Conservation (phyloP, 1,140 invertebrate species). For the Leptinotarsa texana region DNA sequence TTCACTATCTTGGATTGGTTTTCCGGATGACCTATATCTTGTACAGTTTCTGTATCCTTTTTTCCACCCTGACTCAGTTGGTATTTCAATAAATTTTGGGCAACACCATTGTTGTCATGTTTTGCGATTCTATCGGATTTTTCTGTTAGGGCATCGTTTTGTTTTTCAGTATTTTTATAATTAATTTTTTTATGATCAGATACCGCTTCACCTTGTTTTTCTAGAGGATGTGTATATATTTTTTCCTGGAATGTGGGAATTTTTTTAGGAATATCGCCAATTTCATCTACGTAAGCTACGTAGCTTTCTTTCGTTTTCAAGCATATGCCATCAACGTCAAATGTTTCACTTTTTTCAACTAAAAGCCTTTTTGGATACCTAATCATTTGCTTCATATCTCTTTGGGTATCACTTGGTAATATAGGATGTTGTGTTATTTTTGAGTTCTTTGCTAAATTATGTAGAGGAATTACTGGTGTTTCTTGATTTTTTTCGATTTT, state of each 20-base stretch:
- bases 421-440: constrained; percentile 13
- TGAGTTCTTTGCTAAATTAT: neutral
- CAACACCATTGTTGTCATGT: neutral
- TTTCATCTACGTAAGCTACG: constrained; percentile 9
- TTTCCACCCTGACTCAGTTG: neutral
- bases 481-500: too few relatives aligned
- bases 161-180: neutral
- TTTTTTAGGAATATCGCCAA: neutral
- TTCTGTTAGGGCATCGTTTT: too few relatives aligned
- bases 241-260: neutral
- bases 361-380: constrained; percentile 11
- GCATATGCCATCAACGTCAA: constrained; percentile 16
- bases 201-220: neutral
- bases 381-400: neutral
- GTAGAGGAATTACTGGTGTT: too few relatives aligned
- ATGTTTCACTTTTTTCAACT: neutral
- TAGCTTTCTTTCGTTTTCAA: constrained; percentile 15
- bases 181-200: neutral
- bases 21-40: neutral
- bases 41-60: neutral
- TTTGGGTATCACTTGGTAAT: neutral
- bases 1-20: neutral
- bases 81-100: neutral
- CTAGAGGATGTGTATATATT: neutral
- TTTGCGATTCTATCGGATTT: neutral